Percentiles rank a stretch among this genome's conserved stretches.
phyloP scores from a whole-genome alignment of 2,113 vertebrate species.

The Aegotheles bennettii region DNA sequence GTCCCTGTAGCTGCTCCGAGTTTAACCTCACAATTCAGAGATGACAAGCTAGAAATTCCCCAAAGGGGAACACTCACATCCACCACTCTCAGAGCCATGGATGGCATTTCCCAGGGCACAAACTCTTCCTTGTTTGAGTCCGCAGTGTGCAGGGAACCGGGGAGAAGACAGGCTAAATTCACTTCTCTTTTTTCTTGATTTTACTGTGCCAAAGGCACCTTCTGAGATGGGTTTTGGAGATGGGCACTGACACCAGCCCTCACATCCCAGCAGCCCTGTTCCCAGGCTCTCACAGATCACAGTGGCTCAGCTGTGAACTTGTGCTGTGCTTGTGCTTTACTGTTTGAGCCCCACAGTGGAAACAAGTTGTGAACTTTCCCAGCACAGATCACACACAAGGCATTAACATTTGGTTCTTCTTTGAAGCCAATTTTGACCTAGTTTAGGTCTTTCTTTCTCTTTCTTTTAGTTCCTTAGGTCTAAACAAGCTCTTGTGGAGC shows the following conservation, averaged over 20 bases:
- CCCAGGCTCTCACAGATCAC: background rate
- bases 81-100: background rate
- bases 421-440: background rate
- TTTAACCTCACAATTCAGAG: background rate
- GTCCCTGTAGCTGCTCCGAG: background rate
- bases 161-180: background rate
- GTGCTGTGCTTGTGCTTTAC: background rate
- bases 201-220: background rate
- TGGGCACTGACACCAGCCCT: background rate
- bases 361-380: background rate
- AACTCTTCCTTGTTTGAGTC: background rate
- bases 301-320: fast-evolving
- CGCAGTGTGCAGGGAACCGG: background rate
- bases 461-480: background rate
- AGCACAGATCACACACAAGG: background rate
- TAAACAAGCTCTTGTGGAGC: background rate
- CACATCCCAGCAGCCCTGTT: background rate
- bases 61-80: background rate
- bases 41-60: background rate
- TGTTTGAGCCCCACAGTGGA: background rate
- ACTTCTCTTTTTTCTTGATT: background rate
- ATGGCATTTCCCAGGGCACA: background rate
- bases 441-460: background rate
- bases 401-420: background rate
- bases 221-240: background rate